These are phyloP conservation scores for Corynorhinus townsendii DNA, from an alignment of 2,113 vertebrate genomes.

Conservation along the genomic window DNA sequence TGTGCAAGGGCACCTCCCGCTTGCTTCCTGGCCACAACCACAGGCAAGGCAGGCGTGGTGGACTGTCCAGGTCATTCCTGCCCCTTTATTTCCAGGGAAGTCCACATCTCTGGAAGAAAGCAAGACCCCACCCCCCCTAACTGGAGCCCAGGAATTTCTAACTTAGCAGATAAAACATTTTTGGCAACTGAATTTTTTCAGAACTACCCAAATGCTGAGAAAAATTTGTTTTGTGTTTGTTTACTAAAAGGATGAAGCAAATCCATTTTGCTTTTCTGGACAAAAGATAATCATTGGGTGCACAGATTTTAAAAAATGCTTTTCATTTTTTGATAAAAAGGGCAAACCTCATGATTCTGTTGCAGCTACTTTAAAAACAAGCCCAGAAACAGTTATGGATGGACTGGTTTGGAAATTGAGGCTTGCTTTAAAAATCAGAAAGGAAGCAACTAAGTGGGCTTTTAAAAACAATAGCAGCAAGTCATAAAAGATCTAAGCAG, in stretches of 20 bases:
- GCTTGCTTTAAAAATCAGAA: constrained; percentile 63
- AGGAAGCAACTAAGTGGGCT: constrained; percentile 60
- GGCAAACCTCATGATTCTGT: constrained; percentile 70
- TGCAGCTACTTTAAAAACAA: constrained; percentile 77
- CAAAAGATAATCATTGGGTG: constrained; percentile 58
- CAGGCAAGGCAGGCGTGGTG: neutral
- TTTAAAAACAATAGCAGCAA: constrained; percentile 76
- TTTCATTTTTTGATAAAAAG: constrained; percentile 67
- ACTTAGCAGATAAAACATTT: constrained; percentile 80
- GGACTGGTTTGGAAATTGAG: constrained; percentile 66
- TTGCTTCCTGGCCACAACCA: constrained; percentile 68
- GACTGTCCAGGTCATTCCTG: constrained; percentile 64
- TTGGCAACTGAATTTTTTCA: constrained; percentile 86
- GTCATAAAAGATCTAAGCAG: constrained; percentile 70
- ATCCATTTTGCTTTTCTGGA: constrained; percentile 59
- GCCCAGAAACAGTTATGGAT: constrained; percentile 71
- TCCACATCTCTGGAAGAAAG: constrained; percentile 36
- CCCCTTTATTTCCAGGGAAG: constrained; percentile 14
- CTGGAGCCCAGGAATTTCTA: constrained; percentile 66
- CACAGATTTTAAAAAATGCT: neutral
- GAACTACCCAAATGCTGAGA: constrained; percentile 84
- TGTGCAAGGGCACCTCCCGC: constrained; percentile 61
- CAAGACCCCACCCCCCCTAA: constrained; percentile 23
- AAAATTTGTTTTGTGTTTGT: constrained; percentile 83
- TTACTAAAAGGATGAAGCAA: constrained; percentile 85